A percentile compares a stretch with the other conserved stretches of the same genome.
phyloP scores from a whole-genome alignment of 2,113 vertebrate species.

The Zonotrichia leucophrys region DNA sequence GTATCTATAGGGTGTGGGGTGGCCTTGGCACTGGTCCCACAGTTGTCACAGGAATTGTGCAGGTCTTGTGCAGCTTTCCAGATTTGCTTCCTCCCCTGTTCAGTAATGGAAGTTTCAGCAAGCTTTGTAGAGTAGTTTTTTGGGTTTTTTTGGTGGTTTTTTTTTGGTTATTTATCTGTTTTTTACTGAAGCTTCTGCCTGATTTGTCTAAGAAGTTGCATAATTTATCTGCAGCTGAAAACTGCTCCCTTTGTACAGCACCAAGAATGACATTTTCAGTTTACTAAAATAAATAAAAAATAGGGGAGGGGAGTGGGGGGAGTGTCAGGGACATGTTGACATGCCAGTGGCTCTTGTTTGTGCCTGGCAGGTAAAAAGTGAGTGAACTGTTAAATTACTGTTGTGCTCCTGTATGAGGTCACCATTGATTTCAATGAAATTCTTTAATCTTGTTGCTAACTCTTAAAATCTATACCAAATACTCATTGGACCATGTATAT shows the following conservation, averaged over 20 bases:
- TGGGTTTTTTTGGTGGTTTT: too few species aligned
- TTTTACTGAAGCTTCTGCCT: background rate
- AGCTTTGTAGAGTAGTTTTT: background rate
- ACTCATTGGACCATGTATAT: background rate
- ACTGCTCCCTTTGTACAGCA: background rate
- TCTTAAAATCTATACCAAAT: background rate
- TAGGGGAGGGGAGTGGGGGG: fast-evolving
- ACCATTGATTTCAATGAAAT: background rate
- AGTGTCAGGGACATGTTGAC: background rate
- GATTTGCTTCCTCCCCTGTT: background rate
- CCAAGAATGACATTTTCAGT: background rate
- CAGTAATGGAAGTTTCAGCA: background rate
- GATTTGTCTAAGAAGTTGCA: background rate
- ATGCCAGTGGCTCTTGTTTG: background rate
- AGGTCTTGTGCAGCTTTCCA: background rate
- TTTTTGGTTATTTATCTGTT: background rate
- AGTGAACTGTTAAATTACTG: background rate
- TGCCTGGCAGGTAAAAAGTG: background rate
- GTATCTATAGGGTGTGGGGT: fast-evolving
- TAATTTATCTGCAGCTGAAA: background rate
- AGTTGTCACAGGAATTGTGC: background rate
- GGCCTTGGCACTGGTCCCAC: background rate
- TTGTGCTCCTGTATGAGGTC: background rate
- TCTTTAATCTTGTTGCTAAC: background rate
- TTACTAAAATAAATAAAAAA: background rate